These are phyloP conservation scores for Latrodectus elegans DNA, from an alignment of 2,888 invertebrate genomes.

Conservation along the genomic window DNA sequence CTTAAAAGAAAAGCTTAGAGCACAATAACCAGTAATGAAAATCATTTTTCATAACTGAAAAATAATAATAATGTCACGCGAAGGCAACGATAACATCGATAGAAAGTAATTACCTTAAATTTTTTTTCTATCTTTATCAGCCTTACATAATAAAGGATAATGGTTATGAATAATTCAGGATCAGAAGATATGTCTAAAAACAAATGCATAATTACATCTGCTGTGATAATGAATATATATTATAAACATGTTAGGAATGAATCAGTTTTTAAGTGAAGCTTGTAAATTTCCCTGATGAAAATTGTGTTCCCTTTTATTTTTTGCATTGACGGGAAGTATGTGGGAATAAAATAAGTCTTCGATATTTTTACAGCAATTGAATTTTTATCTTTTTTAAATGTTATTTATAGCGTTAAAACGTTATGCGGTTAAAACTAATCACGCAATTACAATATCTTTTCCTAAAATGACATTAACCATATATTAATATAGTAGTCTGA, in stretches of 20 bases:
- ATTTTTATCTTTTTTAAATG: too few relatives aligned
- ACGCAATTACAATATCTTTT: too few relatives aligned
- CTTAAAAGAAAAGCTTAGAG: constrained; percentile 16
- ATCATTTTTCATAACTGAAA: constrained; percentile 29
- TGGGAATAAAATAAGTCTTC: too few relatives aligned
- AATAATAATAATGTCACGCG: constrained; percentile 16
- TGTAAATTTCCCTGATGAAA: too few relatives aligned
- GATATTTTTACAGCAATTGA: too few relatives aligned
- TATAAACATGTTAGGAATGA: neutral
- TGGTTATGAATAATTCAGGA: neutral
- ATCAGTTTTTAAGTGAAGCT: too few relatives aligned
- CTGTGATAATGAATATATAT: neutral
- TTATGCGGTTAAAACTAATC: too few relatives aligned
- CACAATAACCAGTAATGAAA: constrained; percentile 45
- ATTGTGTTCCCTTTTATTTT: too few relatives aligned
- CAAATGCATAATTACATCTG: neutral
- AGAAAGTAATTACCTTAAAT: neutral
- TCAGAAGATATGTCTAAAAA: neutral
- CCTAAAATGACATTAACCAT: too few relatives aligned
- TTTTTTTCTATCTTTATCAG: neutral
- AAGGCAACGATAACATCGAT: constrained; percentile 8
- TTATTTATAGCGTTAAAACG: too few relatives aligned
- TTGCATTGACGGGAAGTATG: too few relatives aligned
- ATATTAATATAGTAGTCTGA: too few relatives aligned
- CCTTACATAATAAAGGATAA: neutral